Evolutionary conservation across 2,888 invertebrate genomes (phyloP), one percentile per base, ranked within the genome.

Genomic region (Torymus texanus): DNA sequence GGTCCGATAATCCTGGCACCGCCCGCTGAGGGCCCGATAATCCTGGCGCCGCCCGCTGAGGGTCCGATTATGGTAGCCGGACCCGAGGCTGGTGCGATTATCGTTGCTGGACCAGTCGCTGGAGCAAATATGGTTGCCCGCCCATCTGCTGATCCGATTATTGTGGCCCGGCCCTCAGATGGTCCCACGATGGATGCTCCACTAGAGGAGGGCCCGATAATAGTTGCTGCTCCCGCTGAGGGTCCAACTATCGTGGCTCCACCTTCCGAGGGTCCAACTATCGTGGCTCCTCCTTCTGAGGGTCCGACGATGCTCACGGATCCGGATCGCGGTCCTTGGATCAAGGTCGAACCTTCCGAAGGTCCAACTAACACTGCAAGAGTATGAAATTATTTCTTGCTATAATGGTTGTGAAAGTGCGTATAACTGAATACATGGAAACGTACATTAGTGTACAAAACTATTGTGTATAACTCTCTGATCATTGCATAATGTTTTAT

Each of bases 1-100:
- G 89, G 89, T 3, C 89, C 90, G 4, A 88, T 81, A 4, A 90
- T 78, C 18, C 85, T 88, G 2, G 88, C 88, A 2, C 84, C 87
- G 12, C 84, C 86, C 2, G 84, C 85, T 0, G 84, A 81, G 1
- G 90, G 89, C 53, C 89, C 89, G 56, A 88, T 1, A 41, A 41
- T 41, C 18, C 41, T 63, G n/a, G 62, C 13, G 2, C 41, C 13
- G 2, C n/a, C 51, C 0, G 24, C 21, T 12, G 65, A 58, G 16
- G 74, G 66, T 11, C 66, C 80, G 12, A 70, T 72, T 13, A 85
- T 75, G 11, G 81, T 74, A 4, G 82, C 80, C 13, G 82, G 79
- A n/a, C 83, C 73, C 16, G 24, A 41, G 12, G 76, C 66, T n/a
- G 85, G 83, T 11, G 84, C 84, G 2, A 82, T 72, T 13, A 85